Evolutionary conservation across 2,888 invertebrate species (phyloP).

Genomic region (Busseola fusca): DNA sequence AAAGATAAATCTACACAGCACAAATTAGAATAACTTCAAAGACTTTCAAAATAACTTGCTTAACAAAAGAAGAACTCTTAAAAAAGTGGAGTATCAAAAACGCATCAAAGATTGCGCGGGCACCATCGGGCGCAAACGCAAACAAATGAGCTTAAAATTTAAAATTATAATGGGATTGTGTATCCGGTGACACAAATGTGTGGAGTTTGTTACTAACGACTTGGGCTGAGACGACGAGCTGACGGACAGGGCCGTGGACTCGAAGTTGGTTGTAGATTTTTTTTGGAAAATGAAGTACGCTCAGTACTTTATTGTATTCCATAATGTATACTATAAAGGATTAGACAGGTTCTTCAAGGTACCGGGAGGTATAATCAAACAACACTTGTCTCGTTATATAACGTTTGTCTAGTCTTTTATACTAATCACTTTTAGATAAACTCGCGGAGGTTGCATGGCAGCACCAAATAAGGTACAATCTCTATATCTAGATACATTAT

Average conservation of each 20-base stretch:
- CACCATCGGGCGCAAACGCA: slow-evolving; percentile 83
- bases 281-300: neutral
- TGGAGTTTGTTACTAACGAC: slow-evolving; percentile 90
- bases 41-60: slow-evolving; percentile 34
- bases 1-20: neutral
- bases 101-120: slow-evolving; percentile 82
- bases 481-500: too few relatives aligned
- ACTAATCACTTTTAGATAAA: too few relatives aligned
- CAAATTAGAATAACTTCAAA: slow-evolving; percentile 21
- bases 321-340: too few relatives aligned
- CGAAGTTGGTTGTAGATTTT: slow-evolving; percentile 53
- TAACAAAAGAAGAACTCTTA: slow-evolving; percentile 39
- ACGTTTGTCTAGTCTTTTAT: too few relatives aligned
- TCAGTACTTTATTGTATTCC: too few relatives aligned
- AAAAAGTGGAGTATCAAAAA: slow-evolving; percentile 76
- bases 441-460: too few relatives aligned
- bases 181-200: slow-evolving; percentile 90
- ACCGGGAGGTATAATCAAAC: too few relatives aligned
- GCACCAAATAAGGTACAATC: too few relatives aligned
- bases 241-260: slow-evolving; percentile 68
- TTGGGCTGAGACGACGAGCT: slow-evolving; percentile 83
- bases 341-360: too few relatives aligned
- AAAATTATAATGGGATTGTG: slow-evolving; percentile 89
- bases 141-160: slow-evolving; percentile 89
- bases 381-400: too few relatives aligned